Base-by-base conservation (phyloP, 35 echinoderm and acorn worm genomes). In the Strongylocentrotus purpuratus region DNA sequence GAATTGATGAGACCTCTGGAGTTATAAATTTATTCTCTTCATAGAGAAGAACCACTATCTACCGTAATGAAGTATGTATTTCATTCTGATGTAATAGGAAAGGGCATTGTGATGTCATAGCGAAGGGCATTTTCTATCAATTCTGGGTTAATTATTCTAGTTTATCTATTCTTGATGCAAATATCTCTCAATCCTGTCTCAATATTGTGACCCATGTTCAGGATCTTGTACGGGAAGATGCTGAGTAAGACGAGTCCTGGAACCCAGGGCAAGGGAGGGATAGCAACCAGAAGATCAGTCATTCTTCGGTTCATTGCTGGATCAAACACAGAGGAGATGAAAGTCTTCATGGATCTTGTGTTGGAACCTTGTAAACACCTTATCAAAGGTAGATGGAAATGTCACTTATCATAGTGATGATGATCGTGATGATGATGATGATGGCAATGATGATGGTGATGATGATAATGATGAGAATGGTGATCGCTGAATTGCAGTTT, bases 171-270 rank as follows among this genome's bases (percentile, higher is more conserved):
- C 35, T 41, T 41, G 35, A 41, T 41, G 35, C 35, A 41, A 41
- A 55, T 55, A 55, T 55, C 50, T 55, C 50, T 11, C 15, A 10
- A 14, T 55, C 9, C 35, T 41, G 0, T 41, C 35, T 41, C 25
- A 28, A 70, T 28, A 70, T 70, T 17, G 28, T 22, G 4, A 25
- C 5, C 25, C 2, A 7, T 70, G 22, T 5, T 70, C 18, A 99
- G 98, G 94, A 96, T 99, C 46, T 89, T 99, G 7, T 99, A 99
- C 78, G 98, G 98, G 7, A 99, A 97, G 91, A 99, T 99, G 97
- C 65, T 99, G 92, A 97, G 97, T 91, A 97, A 97, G 94, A 92
- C 97, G 7, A 96, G 97, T 85, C 94, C 96, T 92, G 96, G 97
- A 25, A 96, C 98, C 32, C 95, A 99, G 70, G 98, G 98, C 33